phyloP scores from a whole-genome alignment of 2,113 vertebrate genomes.

The Chloropsis hardwickii region DNA sequence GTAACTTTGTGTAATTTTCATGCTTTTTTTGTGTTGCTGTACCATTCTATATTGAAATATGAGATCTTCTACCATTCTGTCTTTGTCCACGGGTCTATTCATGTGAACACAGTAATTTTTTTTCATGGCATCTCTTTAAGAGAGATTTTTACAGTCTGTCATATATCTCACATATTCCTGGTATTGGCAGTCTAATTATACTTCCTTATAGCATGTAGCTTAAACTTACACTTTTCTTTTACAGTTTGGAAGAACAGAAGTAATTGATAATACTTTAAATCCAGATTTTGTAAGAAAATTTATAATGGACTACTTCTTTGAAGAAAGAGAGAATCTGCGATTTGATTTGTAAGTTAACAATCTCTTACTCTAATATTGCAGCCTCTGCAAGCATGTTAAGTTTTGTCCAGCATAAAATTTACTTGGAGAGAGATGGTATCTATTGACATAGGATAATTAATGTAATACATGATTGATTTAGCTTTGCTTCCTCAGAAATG shows the following conservation, averaged over 20 bases:
- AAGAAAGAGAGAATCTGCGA: conserved; percentile 93
- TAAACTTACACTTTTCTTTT: conserved; percentile 25
- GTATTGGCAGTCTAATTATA: background rate
- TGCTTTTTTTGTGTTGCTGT: background rate
- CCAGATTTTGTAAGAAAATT: conserved; percentile 98
- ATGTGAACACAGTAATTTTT: background rate
- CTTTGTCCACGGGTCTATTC: background rate
- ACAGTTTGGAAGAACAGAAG: conserved; percentile 96
- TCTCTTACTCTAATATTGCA: background rate
- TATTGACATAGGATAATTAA: background rate
- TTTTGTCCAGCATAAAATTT: background rate
- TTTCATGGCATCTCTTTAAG: background rate
- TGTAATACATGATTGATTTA: background rate
- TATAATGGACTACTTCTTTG: conserved; percentile 98
- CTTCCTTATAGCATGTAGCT: background rate
- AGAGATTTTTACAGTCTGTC: background rate
- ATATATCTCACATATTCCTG: background rate
- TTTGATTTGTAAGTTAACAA: conserved; percentile 94
- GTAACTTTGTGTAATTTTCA: background rate
- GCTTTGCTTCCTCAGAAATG: background rate
- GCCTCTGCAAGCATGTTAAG: background rate
- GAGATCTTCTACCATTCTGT: background rate
- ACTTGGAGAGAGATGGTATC: background rate
- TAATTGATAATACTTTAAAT: conserved; percentile 97
- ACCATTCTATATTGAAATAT: background rate